Base-by-base conservation (phyloP, 1,140 invertebrate species). In the Calycopis cecrops region DNA sequence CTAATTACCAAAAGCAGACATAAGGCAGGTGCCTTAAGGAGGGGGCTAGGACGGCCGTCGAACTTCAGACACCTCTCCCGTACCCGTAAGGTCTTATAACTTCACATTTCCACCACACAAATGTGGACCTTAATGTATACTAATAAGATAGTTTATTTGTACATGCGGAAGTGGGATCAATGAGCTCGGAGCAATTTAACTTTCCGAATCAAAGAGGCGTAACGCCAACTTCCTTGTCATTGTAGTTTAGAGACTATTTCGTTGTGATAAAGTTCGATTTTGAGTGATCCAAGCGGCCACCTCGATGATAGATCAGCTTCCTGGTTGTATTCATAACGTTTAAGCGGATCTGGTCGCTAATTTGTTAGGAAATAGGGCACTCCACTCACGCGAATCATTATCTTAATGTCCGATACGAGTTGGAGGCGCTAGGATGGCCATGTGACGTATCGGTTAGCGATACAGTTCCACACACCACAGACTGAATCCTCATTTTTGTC, bases 41-140 rank as follows among this genome's bases (percentile, higher is more conserved):
- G 66, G 72, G 73, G 78, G 79, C 79, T 86, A 86, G 83, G 83
- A 84, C 83, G 83, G 83, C 48, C 78, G 76, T 68, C 76, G 79
- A 86, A 80, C 76, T 73, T 75, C 66, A n/a, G 69, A 79, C 59
- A 61, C 64, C 59, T 48, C 62, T 47, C 48, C 35, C 42, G 38
- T 17, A 49, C 51, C 47, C 62, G 40, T 65, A 65, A 71, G 48
- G 56, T 65, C 48, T 50, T 59, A 74, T 74, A 48, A 52, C 51
- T 49, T 55, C 48, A 33, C 18, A 17, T 58, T 40, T n/a, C 16
- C 37, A 28, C 35, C 55, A 67, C 59, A 40, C 38, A 6, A 74
- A 60, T 57, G 54, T 63, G 10, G 56, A 66, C 69, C 49, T 49
- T 71, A 72, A 51, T 16, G 14, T 11, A 17, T 50, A 53, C 44